These are phyloP conservation scores for Dicaeum eximium DNA, from an alignment of 2,113 vertebrate species.

Conservation along the genomic window DNA sequence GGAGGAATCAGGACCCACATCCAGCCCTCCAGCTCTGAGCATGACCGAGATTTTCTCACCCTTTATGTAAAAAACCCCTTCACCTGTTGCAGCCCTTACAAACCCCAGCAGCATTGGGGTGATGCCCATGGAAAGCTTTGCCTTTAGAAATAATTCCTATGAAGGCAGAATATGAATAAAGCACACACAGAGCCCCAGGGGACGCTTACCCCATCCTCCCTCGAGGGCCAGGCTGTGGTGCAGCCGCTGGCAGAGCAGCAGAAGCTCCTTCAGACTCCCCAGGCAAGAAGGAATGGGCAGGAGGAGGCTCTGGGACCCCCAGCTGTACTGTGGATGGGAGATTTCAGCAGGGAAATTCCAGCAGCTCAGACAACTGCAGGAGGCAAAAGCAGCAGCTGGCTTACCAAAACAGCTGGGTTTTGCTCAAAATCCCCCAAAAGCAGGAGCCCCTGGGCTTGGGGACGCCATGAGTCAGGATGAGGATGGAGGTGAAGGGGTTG, in stretches of 20 bases:
- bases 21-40: background rate
- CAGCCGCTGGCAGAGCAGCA: background rate
- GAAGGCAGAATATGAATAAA: rapidly evolving
- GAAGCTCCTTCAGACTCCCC: background rate
- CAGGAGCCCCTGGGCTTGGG: background rate
- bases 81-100: background rate
- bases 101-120: background rate
- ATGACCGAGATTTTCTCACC: background rate
- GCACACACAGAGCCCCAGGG: background rate
- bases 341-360: background rate
- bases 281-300: background rate
- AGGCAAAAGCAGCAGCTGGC: background rate
- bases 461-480: rapidly evolving
- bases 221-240: background rate
- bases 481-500: background rate
- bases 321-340: rapidly evolving
- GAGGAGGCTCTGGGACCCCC: background rate
- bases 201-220: background rate
- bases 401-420: background rate
- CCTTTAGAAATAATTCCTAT: background rate
- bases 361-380: background rate
- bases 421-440: background rate
- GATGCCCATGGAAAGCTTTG: background rate
- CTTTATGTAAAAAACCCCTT: background rate
- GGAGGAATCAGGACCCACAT: background rate